Percentiles rank a stretch among this genome's conserved stretches.
Conservation (phyloP, 2,888 invertebrate genomes). For the Hydropsyche betteni region DNA sequence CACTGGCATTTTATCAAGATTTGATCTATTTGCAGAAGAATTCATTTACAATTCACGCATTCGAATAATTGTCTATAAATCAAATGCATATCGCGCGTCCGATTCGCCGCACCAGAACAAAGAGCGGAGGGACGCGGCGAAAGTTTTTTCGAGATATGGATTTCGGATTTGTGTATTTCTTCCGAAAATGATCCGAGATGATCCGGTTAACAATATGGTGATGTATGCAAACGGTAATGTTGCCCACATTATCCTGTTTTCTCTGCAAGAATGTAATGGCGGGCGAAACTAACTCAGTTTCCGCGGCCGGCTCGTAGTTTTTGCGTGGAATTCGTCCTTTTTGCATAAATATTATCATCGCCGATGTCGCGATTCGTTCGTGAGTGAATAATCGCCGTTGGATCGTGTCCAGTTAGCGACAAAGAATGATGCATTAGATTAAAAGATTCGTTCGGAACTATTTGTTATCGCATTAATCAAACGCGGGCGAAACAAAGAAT, state of each 20-base stretch:
- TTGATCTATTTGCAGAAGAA: constrained; percentile 30
- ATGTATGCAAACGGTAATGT: constrained; percentile 21
- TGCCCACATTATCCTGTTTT: constrained; percentile 23
- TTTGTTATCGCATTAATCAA: too few species aligned
- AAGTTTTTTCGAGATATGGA: not conserved
- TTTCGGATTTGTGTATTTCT: not conserved
- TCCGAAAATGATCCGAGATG: not conserved
- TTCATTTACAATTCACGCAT: constrained; percentile 17
- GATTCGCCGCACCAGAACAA: not conserved
- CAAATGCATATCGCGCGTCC: not conserved
- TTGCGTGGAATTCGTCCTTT: too few species aligned
- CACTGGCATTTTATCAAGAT: constrained; percentile 32
- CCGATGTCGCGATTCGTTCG: too few species aligned
- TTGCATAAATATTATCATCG: too few species aligned
- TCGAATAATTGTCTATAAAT: constrained; percentile 16
- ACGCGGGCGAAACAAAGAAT: too few species aligned
- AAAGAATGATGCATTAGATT: not conserved
- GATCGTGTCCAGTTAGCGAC: constrained; percentile 2
- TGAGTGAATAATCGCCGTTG: not conserved
- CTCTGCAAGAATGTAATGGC: constrained; percentile 6
- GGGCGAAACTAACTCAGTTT: constrained; percentile 15
- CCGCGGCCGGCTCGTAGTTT: too few species aligned
- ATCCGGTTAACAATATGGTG: constrained; percentile 3
- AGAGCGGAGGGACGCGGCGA: too few species aligned
- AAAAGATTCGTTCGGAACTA: too few species aligned